Base-by-base conservation (phyloP, 2,888 invertebrate genomes). In the Gisinianus flammeolus region DNA sequence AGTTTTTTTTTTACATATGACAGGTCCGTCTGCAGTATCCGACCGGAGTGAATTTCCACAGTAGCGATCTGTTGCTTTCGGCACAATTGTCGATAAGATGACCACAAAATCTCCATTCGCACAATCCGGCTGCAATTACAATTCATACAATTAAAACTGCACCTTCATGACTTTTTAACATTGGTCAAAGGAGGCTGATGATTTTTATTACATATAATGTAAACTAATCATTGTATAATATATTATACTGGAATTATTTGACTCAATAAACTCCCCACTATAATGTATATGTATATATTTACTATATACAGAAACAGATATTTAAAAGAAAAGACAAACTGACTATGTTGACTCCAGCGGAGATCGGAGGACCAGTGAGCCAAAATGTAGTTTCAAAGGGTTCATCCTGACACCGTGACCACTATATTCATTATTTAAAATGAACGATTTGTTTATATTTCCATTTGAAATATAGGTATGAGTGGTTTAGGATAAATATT, bases 321-420 rank as follows among this genome's bases (percentile, higher is more conserved):
- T n/a, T n/a, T n/a, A 24, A 12, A 62, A 64, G 22, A 24, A 64
- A 12, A 26, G 26, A 64, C n/a, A 6, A 4, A 28, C 77, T 77
- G 70, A 79, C 80, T 22, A 62, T 52, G 0, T 76, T 78, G 16
- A 64, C 28, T 28, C 58, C 64, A 0, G 62, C 54, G 2, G 67
- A 52, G 1, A 72, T 35, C 12, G 76, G 70, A 0, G 2, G 33
- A 0, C 76, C 81, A 0, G 64, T 56, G 52, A 81, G 19, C 16
- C 79, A 76, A 28, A 81, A 81, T 12, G 67, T 31, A 71, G 68
- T 64, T 56, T 58, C 76, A 22, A 30, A 16, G 4, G 73, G 70
- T 76, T 82, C 80, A n/a, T 80, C 80, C 58, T 73, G 71, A 69
- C 82, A 82, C 4, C 79, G 79, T n/a, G 78, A 75, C 82, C 82